A percentile compares a stretch with the other conserved stretches of the same genome.
Evolutionary conservation across 1,140 invertebrate species (phyloP).

Genomic region (Meloidogyne floridensis): DNA sequence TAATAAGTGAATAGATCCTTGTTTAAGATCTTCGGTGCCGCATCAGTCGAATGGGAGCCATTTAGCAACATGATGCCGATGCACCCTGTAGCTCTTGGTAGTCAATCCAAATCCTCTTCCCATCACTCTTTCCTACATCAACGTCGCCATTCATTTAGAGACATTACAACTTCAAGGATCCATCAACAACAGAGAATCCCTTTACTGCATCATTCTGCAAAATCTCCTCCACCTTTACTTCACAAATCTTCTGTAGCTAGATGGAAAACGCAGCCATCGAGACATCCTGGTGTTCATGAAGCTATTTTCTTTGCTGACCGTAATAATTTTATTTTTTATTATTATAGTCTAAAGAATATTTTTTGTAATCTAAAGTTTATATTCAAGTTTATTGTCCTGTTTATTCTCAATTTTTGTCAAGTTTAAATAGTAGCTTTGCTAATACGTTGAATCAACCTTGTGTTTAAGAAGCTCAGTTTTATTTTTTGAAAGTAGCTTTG

Average conservation of each 20-base stretch:
- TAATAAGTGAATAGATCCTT: too few species aligned
- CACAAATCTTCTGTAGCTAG: slow-evolving; percentile 27
- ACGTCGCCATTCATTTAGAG: not conserved
- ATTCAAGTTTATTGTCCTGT: not conserved
- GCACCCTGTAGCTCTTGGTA: not conserved
- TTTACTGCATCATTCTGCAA: slow-evolving; percentile 22
- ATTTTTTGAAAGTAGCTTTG: not conserved
- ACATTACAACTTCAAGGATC: not conserved
- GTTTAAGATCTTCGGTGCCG: not conserved
- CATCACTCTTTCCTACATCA: not conserved
- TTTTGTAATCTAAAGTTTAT: not conserved
- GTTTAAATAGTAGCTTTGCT: too few species aligned
- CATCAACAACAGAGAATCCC: slow-evolving; percentile 23
- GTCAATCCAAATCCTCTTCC: not conserved
- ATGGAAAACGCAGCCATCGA: slow-evolving; percentile 40
- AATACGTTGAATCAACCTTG: too few species aligned
- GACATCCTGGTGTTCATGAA: slow-evolving; percentile 33
- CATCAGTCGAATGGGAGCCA: not conserved
- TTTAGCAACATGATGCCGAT: not conserved
- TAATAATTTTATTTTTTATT: not conserved
- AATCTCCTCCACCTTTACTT: not conserved
- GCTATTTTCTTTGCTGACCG: slow-evolving; percentile 44
- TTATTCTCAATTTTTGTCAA: not conserved
- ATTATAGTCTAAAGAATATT: not conserved
- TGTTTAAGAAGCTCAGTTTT: too few species aligned